Conservation (phyloP, 2,797 vertebrate genomes). For the Arremon brunneinucha region DNA sequence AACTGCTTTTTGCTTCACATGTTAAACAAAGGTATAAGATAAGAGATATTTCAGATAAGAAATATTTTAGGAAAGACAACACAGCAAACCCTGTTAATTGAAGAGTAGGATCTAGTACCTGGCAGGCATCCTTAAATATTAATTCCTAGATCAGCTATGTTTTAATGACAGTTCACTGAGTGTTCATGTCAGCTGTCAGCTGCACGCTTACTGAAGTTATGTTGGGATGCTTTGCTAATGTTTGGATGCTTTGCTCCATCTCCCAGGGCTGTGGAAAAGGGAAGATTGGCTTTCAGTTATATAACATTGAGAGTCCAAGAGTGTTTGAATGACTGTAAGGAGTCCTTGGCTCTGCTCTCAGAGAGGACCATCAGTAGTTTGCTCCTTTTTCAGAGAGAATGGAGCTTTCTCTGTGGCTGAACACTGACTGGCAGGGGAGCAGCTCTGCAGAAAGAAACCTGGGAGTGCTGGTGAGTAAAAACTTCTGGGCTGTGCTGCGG, state of each 20-base stretch:
- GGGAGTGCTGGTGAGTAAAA: background rate
- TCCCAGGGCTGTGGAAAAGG: background rate
- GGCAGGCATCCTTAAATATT: background rate
- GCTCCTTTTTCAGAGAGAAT: background rate
- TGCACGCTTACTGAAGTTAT: background rate
- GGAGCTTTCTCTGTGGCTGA: background rate
- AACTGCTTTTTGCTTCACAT: background rate
- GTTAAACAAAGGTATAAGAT: background rate
- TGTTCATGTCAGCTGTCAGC: background rate
- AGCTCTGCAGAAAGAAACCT: background rate
- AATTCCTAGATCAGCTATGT: background rate
- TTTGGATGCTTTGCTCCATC: background rate
- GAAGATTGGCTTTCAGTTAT: background rate
- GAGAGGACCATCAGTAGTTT: accelerated
- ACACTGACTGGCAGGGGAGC: background rate
- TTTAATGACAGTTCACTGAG: background rate
- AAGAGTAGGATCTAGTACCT: background rate
- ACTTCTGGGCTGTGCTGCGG: background rate
- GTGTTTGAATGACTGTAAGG: background rate
- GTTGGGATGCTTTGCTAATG: background rate
- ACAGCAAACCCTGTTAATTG: background rate
- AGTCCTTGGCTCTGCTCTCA: background rate
- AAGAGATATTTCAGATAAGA: background rate
- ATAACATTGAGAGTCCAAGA: background rate
- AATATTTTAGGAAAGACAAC: background rate